Conservation (phyloP, 1,140 invertebrate genomes). For the Acyrthosiphon pisum region DNA sequence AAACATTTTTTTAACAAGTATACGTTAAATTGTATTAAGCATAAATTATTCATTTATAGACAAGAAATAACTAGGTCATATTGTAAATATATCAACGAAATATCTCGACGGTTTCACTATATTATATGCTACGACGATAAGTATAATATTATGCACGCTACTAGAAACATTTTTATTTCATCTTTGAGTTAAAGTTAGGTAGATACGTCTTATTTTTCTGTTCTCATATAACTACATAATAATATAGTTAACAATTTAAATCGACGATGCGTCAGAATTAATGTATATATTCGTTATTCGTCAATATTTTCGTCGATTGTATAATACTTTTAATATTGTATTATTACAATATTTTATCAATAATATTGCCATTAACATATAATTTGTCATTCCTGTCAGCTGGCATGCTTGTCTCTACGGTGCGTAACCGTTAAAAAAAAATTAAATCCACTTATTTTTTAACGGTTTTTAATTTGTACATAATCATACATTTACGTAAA, state of each 20-base stretch:
- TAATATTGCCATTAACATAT: not conserved
- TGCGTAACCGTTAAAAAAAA: not conserved
- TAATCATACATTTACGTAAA: no score
- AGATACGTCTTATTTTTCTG: not conserved
- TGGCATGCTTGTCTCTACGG: not conserved
- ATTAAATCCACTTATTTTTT: not conserved
- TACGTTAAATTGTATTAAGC: not conserved
- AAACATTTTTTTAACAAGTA: not conserved
- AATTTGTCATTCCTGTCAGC: not conserved
- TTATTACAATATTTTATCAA: not conserved
- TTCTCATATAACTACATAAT: not conserved
- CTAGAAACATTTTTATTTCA: not conserved
- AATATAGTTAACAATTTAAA: not conserved
- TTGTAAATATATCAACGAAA: not conserved
- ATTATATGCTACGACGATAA: no score
- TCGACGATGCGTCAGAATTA: not conserved
- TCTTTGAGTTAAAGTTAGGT: not conserved
- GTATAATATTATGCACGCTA: not conserved
- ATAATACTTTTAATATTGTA: no score
- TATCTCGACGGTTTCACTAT: not conserved
- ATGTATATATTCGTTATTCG: not conserved
- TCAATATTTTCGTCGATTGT: not conserved
- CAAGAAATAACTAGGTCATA: not conserved
- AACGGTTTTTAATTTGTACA: not conserved
- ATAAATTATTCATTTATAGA: constrained; percentile 13